phyloP scores from a whole-genome alignment of 2,888 invertebrate genomes.

The Sympetrum striolatum region DNA sequence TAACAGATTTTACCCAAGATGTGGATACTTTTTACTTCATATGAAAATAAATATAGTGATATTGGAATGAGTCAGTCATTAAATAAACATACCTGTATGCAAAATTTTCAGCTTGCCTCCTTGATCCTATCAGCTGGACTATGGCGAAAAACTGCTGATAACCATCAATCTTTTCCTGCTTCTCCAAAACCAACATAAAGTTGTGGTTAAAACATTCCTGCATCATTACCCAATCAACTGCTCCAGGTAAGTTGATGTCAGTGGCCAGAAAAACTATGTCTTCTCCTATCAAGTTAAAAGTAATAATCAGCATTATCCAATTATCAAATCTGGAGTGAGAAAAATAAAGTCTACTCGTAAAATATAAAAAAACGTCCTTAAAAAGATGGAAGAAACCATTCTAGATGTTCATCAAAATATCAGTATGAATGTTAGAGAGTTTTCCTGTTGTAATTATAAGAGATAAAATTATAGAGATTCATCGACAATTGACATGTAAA shows the following conservation, averaged over 20 bases:
- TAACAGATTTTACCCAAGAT: too few relatives aligned
- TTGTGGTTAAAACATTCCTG: slow-evolving; percentile 99
- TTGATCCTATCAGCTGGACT: slow-evolving; percentile 97
- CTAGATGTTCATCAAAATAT: too few relatives aligned
- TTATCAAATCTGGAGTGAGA: too few relatives aligned
- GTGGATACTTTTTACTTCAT: too few relatives aligned
- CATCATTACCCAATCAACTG: slow-evolving; percentile 99
- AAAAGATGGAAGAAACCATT: too few relatives aligned
- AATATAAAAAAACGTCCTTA: too few relatives aligned
- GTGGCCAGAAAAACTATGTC: slow-evolving; percentile 99
- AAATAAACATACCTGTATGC: slow-evolving; percentile 77
- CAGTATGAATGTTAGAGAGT: too few relatives aligned
- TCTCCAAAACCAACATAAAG: slow-evolving; percentile 99
- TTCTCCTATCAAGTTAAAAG: slow-evolving; percentile 69
- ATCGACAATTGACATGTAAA: too few relatives aligned
- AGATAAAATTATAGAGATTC: too few relatives aligned
- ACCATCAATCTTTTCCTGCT: slow-evolving; percentile 97
- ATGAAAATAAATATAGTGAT: background rate
- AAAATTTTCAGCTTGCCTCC: slow-evolving; percentile 99
- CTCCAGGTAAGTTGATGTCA: slow-evolving; percentile 98
- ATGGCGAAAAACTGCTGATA: slow-evolving; percentile 98
- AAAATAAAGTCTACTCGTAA: too few relatives aligned
- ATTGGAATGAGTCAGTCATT: too few relatives aligned
- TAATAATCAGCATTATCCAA: background rate
- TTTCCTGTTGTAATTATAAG: too few relatives aligned